Base-by-base conservation (phyloP, 2,113 vertebrate genomes). In the Sceloporus tristichus region DNA sequence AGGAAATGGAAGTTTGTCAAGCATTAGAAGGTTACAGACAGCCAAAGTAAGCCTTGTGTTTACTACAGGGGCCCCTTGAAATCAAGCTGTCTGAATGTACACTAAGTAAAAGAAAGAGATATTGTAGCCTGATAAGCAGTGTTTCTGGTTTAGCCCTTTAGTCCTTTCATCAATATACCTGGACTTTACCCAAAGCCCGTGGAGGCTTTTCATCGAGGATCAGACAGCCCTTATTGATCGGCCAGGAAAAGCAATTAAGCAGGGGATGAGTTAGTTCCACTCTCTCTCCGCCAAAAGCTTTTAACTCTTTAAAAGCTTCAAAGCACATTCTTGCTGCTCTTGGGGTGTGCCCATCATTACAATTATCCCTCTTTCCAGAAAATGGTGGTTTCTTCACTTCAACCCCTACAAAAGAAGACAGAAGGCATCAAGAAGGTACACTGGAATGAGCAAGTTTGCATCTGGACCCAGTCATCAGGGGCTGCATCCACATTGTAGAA, bases 171-270 rank as follows among this genome's bases (percentile, higher is more conserved):
- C 87, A 29, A 88, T 88, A 77, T 71, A 62, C 65, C 75, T 54
- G 48, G 74, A 77, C 74, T 68, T 85, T 76, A 86, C 73, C 54
- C 79, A 82, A 86, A 85, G 42, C 71, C 25, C 42, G 56, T 10
- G 73, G 48, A n/a, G 71, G 78, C 84, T 86, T 86, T 82, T 82
- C 79, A 85, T 82, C 8, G 23, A 59, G 84, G 84, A 77, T 77
- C 84, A 85, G 62, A 62, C 71, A 85, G 34, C 9, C 79, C 59
- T 76, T 82, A 86, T 75, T 77, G 73, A 86, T 77, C 71, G 13
- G 75, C 74, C 65, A 78, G 34, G 62, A 71, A 86, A 82, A 89
- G 79, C 79, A 86, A 89, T 82, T 89, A 85, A 83, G 75, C 75
- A 79, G 34, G 34, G 62, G 74, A 89, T 70, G 74, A 68, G 53